Evolutionary conservation across 2,888 invertebrate species (phyloP).

Genomic region (Busseola fusca): DNA sequence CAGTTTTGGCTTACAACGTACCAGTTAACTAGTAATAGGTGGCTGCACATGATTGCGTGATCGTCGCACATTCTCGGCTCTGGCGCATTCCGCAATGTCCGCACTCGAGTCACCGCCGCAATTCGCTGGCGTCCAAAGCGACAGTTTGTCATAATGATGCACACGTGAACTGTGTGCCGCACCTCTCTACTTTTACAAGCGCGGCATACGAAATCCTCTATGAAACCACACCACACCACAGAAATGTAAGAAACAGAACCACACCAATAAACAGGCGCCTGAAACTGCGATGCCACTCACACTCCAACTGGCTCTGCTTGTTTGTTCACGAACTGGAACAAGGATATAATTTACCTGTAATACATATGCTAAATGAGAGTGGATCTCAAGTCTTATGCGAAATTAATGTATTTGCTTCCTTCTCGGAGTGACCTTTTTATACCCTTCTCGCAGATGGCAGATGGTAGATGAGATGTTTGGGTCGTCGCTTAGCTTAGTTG

Average conservation of each 20-base stretch:
- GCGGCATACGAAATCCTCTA: slow-evolving; percentile 9
- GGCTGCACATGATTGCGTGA: slow-evolving; percentile 33
- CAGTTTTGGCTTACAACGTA: slow-evolving; percentile 10
- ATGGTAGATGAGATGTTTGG: not conserved
- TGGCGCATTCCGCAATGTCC: slow-evolving; percentile 40
- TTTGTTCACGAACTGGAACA: not conserved
- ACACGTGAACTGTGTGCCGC: slow-evolving; percentile 4
- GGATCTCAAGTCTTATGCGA: too few species aligned
- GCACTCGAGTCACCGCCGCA: not conserved
- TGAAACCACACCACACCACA: not conserved
- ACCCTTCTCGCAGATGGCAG: not conserved
- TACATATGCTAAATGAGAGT: not conserved
- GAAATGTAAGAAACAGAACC: not conserved
- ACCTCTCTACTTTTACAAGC: slow-evolving; percentile 5
- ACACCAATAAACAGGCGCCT: not conserved
- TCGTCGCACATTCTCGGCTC: slow-evolving; percentile 25
- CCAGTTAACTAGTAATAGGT: not conserved
- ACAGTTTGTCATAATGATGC: slow-evolving; percentile 12
- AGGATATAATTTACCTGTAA: not conserved
- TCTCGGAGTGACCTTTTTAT: not conserved
- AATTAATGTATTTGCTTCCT: too few species aligned
- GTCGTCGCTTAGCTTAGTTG: not conserved
- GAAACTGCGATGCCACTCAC: slow-evolving; percentile 2
- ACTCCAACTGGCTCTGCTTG: not conserved
- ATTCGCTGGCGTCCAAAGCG: not conserved